Evolutionary conservation across 2,113 vertebrate species (phyloP).

Genomic region (Emydocephalus ijimae): DNA sequence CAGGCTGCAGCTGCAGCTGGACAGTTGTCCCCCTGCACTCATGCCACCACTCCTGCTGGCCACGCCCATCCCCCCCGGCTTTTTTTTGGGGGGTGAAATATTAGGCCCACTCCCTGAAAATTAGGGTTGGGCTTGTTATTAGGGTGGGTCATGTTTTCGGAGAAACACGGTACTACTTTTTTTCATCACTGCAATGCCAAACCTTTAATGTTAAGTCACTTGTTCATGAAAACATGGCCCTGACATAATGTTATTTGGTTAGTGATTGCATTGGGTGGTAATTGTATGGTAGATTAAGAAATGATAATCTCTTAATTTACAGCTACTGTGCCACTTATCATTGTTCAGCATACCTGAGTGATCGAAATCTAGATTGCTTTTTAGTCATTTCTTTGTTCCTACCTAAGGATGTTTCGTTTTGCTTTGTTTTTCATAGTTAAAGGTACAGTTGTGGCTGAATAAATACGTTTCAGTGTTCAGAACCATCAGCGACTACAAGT

Average conservation of each 20-base stretch:
- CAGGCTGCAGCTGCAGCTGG: too few relatives aligned
- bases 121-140: too few relatives aligned
- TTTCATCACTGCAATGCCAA: slow-evolving; percentile 43
- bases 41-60: too few relatives aligned
- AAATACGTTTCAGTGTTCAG: slow-evolving; percentile 38
- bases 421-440: slow-evolving; percentile 30
- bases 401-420: slow-evolving; percentile 43
- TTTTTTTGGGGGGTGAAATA: too few relatives aligned
- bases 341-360: slow-evolving; percentile 30
- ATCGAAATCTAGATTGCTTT: not conserved
- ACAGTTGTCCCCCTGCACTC: too few relatives aligned
- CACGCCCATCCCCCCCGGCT: too few relatives aligned
- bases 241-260: not conserved
- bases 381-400: slow-evolving; percentile 35
- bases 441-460: slow-evolving; percentile 37
- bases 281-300: not conserved
- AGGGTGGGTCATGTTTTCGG: too few relatives aligned
- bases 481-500: slow-evolving; percentile 27
- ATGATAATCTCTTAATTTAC: slow-evolving; percentile 43
- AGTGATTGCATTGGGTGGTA: not conserved
- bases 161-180: slow-evolving; percentile 11
- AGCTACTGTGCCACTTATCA: slow-evolving; percentile 45
- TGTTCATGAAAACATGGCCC: slow-evolving; percentile 2
- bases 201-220: slow-evolving; percentile 29
- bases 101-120: too few relatives aligned